Evolutionary conservation across 2,113 vertebrate genomes (phyloP), one percentile per base, ranked within the genome.

Genomic region (Myxocyprinus asiaticus): DNA sequence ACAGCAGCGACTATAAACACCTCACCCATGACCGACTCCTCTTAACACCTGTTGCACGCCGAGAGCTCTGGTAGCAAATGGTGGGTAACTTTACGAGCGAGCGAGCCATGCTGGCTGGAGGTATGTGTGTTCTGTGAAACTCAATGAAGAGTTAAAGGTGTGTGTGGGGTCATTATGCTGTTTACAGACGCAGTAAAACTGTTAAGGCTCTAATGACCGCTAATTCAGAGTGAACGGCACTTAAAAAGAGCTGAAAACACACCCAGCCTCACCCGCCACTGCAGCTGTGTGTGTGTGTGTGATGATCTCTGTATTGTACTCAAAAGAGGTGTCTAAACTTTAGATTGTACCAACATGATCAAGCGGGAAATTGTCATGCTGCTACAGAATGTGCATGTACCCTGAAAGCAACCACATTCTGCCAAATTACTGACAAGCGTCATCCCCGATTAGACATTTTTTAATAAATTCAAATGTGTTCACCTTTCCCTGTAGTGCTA

Each of bases 181-280:
- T 96, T 96, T 96, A 95, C 94, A 95, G 93, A 94, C 93, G 94
- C 93, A 95, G 93, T 96, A 95, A 96, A 95, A 93, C 94, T 95
- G 94, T 95, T 95, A 95, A 93, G 94, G 94, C 94, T 94, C 94
- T 95, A 95, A 96, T 96, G 95, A 95, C 94, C 94, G 91, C 93
- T 94, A 95, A 95, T 95, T 84, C 61, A 76, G 50, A 65, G 44
- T 73, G 80, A 80, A 81, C 68, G 63, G 59, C 22, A 66, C 66
- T 81, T 79, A 74, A 81, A 81, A 76, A 67, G 59, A 55, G 56
- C 67, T 48, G 70, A 64, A 78, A 81, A 74, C 55, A 81, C 74
- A 67, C 78, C 67, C 67, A 14, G 45, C 45, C 48, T 62, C 59
- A 51, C 63, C 72, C 56, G 42, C 14, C 0, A 11, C 42, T 11